phyloP scores from a whole-genome alignment of 2,888 invertebrate species.

The Ochropleura plecta region DNA sequence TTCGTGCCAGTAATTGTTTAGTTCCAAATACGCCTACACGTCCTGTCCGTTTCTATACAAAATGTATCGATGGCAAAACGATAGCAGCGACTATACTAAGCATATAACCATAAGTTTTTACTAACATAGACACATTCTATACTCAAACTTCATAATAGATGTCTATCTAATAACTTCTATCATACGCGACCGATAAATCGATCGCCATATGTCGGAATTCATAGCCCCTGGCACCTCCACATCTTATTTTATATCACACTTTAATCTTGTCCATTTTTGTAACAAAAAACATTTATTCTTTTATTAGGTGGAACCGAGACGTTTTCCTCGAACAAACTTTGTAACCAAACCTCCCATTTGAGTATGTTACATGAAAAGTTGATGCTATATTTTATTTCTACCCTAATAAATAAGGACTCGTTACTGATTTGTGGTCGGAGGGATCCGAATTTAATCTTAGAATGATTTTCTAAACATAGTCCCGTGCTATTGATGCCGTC shows the following conservation, averaged over 20 bases:
- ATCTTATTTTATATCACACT: slow-evolving; percentile 44
- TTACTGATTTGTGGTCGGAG: slow-evolving; percentile 65
- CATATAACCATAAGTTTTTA: slow-evolving; percentile 7
- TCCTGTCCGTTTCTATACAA: slow-evolving; percentile 3
- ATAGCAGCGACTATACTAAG: not conserved
- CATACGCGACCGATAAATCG: slow-evolving; percentile 31
- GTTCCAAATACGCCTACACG: slow-evolving; percentile 17
- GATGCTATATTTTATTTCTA: slow-evolving; percentile 68
- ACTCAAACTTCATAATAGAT: slow-evolving; percentile 1
- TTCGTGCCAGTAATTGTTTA: slow-evolving; percentile 22
- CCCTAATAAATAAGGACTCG: slow-evolving; percentile 66
- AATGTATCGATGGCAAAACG: not conserved
- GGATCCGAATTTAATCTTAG: slow-evolving; percentile 64
- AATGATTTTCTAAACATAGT: slow-evolving; percentile 62
- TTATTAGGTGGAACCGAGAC: slow-evolving; percentile 52
- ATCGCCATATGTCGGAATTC: slow-evolving; percentile 42
- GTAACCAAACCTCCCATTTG: slow-evolving; percentile 62
- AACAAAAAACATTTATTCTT: slow-evolving; percentile 53
- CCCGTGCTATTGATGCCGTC: slow-evolving; percentile 35
- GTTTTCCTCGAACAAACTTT: slow-evolving; percentile 57
- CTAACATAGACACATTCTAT: not conserved
- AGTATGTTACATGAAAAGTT: slow-evolving; percentile 66
- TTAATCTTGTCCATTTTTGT: slow-evolving; percentile 56
- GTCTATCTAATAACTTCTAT: slow-evolving; percentile 14
- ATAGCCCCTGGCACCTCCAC: slow-evolving; percentile 35